Evolutionary conservation across 2,113 vertebrate species (phyloP).

Genomic region (Laticauda colubrina): DNA sequence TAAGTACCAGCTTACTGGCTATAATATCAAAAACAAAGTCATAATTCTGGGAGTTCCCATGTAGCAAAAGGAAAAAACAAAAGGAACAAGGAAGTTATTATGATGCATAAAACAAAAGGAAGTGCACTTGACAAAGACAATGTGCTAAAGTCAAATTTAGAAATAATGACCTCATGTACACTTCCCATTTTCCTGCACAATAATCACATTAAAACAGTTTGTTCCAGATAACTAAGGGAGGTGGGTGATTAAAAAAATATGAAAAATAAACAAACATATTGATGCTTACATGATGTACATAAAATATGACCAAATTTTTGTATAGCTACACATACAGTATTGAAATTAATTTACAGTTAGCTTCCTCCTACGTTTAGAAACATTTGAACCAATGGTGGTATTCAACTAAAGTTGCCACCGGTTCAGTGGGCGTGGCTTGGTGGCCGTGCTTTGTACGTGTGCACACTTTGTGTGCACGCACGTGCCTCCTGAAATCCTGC

Average conservation of each 20-base stretch:
- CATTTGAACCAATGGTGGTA: not conserved
- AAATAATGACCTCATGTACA: not conserved
- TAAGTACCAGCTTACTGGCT: not conserved
- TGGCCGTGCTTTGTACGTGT: too few species aligned
- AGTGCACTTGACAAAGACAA: not conserved
- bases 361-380: not conserved
- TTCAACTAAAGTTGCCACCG: too few species aligned
- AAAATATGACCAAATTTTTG: slow-evolving; percentile 2
- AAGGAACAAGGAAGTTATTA: not conserved
- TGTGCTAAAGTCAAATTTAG: slow-evolving; percentile 2
- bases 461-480: too few species aligned
- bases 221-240: not conserved
- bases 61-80: not conserved
- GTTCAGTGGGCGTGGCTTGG: too few species aligned
- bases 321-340: not conserved
- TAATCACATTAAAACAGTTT: not conserved
- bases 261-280: not conserved
- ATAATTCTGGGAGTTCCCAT: not conserved
- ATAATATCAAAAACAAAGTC: not conserved
- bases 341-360: not conserved
- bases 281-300: not conserved
- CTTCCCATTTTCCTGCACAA: not conserved
- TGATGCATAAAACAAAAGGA: not conserved
- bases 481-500: too few species aligned
- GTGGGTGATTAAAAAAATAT: not conserved